Base-by-base conservation (phyloP, 1,140 invertebrate species). In the Pogonomyrmex californicus region DNA sequence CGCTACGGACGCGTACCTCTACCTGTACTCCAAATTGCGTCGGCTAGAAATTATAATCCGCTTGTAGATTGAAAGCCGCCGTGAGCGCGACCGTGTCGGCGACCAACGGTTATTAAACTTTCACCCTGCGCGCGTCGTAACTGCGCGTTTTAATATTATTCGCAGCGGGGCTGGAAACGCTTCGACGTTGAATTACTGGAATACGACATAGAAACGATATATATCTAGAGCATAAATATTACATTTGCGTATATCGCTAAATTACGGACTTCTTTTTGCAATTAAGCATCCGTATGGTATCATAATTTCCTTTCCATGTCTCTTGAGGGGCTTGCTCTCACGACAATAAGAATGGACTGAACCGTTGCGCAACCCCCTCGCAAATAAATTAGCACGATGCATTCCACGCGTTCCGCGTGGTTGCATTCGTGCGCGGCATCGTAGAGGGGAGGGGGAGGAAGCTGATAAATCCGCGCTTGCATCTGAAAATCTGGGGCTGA, bases 61-160 rank as follows among this genome's bases (percentile, higher is more conserved):
- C 10, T 75, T 51, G 82, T 78, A 85, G 78, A 89, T 89, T 89
- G 88, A 90, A 83, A 85, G 85, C 51, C 68, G n/a, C n/a, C n/a
- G n/a, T n/a, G 83, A 73, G 56, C 78, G 75, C 73, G 71, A 56
- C 86, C 73, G 65, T 58, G 75, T 90, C 51, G 58, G 49, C 71
- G 70, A 41, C 44, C 41, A 62, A 30, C 70, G 77, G 44, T 88
- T 81, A 82, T 85, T 86, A 88, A 86, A 88, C 58, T 65, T 81
- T 79, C 77, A 81, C 79, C 68, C 54, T 60, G 68, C 14, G 65
- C 66, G 12, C 51, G 17, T 73, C 79, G 66, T 70, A 82, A 58
- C 78, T 33, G 78, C 41, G 56, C 68, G 33, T 83, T 83, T 83
- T 83, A 83, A 83, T 81, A 81, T 81, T 71, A 81, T 81, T 81